phyloP scores from a whole-genome alignment of 2,797 vertebrate genomes.

The Myripristis murdjan region DNA sequence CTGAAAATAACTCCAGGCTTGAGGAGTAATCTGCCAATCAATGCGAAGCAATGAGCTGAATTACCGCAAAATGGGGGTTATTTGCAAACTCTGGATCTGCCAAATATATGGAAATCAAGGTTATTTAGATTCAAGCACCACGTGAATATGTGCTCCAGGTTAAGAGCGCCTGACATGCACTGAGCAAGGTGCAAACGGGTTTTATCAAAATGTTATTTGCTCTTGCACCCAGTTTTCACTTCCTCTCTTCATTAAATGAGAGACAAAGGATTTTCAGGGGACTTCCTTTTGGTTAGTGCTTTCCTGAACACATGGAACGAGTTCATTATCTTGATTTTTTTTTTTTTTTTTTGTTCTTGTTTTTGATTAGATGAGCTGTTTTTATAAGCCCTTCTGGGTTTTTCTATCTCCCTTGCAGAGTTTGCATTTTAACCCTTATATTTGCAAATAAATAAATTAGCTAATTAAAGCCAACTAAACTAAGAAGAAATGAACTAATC shows the following conservation, averaged over 20 bases:
- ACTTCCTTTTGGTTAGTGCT: conserved; percentile 14
- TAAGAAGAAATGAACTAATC: not conserved
- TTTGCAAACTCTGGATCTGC: conserved; percentile 18
- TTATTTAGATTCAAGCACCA: conserved; percentile 13
- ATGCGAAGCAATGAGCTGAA: conserved; percentile 19
- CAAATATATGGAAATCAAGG: conserved; percentile 20
- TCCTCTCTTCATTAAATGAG: not conserved
- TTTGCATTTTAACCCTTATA: conserved; percentile 6
- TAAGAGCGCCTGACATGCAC: conserved; percentile 33
- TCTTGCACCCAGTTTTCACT: conserved; percentile 17
- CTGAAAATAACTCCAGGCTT: not conserved
- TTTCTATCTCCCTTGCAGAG: conserved; percentile 3
- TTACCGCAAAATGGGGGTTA: not conserved
- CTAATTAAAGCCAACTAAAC: not conserved
- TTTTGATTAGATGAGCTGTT: not conserved
- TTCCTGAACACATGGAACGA: not conserved
- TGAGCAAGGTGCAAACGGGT: not conserved
- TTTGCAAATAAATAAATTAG: conserved; percentile 2
- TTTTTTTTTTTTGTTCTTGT: not conserved
- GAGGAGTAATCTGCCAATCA: conserved; percentile 5
- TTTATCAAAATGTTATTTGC: conserved; percentile 16
- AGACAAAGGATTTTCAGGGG: conserved; percentile 3
- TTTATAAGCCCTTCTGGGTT: conserved; percentile 11
- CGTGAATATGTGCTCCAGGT: not conserved
- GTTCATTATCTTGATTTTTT: not conserved